phyloP scores from a whole-genome alignment of 92 coral and sea anemone genomes.

The Ricordea florida region DNA sequence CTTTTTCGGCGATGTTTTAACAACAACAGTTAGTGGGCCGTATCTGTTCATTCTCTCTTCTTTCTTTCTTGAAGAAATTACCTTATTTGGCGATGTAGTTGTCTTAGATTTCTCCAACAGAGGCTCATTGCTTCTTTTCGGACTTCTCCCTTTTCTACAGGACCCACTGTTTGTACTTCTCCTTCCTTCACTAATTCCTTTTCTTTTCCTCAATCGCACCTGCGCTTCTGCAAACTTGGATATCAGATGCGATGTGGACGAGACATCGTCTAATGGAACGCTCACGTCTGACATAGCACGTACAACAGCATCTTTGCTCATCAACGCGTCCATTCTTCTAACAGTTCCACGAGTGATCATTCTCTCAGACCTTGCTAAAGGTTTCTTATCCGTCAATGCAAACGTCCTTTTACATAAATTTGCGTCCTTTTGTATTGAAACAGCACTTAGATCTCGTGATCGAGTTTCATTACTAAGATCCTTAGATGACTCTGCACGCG shows the following conservation, averaged over 20 bases:
- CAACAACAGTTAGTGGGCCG: constrained; percentile 41
- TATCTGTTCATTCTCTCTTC: constrained; percentile 38
- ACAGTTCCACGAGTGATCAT: not conserved
- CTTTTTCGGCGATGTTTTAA: constrained; percentile 50
- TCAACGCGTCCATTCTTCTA: not conserved
- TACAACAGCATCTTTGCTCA: constrained; percentile 22
- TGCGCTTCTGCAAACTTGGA: constrained; percentile 27
- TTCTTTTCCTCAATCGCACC: constrained; percentile 7
- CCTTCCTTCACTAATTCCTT: no score
- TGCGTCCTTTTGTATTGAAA: not conserved
- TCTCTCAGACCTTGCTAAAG: not conserved
- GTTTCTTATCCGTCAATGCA: not conserved
- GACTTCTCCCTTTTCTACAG: not conserved
- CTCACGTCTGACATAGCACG: constrained; percentile 13
- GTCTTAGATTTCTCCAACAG: not conserved
- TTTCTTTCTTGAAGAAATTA: constrained; percentile 19
- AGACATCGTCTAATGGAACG: constrained; percentile 27
- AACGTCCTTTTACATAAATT: not conserved
- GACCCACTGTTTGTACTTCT: no score
- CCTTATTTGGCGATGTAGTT: not conserved
- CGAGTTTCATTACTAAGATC: not conserved
- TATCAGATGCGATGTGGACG: not conserved
- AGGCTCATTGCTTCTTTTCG: not conserved
- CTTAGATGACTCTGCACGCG: not conserved
- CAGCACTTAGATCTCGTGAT: not conserved